Evolutionary conservation across 92 coral and sea anemone species (phyloP).

Genomic region (Hydrozoanthus gracilis): DNA sequence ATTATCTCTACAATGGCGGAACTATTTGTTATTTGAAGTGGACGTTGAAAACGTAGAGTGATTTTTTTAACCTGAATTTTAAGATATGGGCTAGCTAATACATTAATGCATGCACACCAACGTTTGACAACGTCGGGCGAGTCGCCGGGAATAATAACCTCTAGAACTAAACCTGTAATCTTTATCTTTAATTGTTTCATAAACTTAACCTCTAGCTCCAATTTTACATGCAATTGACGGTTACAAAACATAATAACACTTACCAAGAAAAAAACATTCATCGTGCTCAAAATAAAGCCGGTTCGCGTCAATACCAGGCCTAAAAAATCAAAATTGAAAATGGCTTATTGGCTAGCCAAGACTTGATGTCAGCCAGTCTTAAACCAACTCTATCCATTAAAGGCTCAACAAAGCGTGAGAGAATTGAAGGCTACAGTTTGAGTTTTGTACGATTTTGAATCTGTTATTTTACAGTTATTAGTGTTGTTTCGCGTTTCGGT

Average conservation of each 20-base stretch:
- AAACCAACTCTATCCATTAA: no score
- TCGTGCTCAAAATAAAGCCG: no score
- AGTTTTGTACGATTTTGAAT: neutral
- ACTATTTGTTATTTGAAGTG: no score
- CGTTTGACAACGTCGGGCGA: conserved; percentile 7
- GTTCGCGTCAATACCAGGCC: no score
- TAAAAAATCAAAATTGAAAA: no score
- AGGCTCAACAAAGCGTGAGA: no score
- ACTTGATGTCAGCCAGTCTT: no score
- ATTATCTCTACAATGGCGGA: no score
- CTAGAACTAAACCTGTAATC: neutral
- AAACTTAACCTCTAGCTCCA: neutral
- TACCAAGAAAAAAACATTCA: neutral
- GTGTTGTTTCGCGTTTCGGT: neutral
- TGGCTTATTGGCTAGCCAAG: no score
- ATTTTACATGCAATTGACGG: neutral
- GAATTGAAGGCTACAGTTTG: neutral
- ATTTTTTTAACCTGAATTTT: neutral
- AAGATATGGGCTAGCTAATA: neutral
- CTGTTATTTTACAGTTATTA: neutral
- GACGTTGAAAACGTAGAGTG: no score
- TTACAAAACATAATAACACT: neutral
- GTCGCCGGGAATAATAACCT: neutral
- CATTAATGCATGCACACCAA: neutral
- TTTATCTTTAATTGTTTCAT: neutral